Percentiles rank a stretch among this genome's conserved stretches.
phyloP scores from a whole-genome alignment of 2,888 invertebrate species.

The Drosophila mettleri region DNA sequence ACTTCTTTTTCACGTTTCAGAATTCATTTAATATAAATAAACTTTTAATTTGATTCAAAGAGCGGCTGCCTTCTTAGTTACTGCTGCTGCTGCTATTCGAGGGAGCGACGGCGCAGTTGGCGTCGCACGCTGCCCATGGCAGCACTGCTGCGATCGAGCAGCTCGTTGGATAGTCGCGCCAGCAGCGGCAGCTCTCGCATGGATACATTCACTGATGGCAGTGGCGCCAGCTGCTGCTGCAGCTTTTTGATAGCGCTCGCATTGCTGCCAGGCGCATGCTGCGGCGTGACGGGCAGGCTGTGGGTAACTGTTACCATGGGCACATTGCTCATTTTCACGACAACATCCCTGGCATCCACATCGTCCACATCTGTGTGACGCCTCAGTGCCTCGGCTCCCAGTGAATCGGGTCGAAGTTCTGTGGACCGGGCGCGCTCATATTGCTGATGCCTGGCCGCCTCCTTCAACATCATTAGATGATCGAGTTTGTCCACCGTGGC shows the following conservation, averaged over 20 bases:
- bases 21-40: conserved; percentile 81
- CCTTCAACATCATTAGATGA: conserved; percentile 88
- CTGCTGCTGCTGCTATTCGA: conserved; percentile 65
- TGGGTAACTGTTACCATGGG: conserved; percentile 34
- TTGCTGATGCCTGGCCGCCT: conserved; percentile 66
- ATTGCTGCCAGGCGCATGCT: conserved; percentile 59
- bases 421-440: conserved; percentile 45
- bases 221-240: conserved; percentile 83
- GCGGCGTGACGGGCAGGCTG: conserved; percentile 84
- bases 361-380: conserved; percentile 66
- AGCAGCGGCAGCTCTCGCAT: conserved; percentile 84
- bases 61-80: conserved; percentile 11
- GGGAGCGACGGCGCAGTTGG: conserved; percentile 72
- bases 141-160: conserved; percentile 78
- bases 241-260: conserved; percentile 81
- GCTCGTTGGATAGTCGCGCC: conserved; percentile 83
- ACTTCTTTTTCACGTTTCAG: conserved; percentile 32
- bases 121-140: conserved; percentile 68
- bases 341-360: conserved; percentile 58
- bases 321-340: conserved; percentile 52
- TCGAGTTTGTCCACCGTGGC: conserved; percentile 92
- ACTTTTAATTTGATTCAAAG: conserved; percentile 55
- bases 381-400: conserved; percentile 77
- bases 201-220: conserved; percentile 84
- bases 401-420: conserved; percentile 75